Evolutionary conservation across 2,888 invertebrate species (phyloP).

Genomic region (Nymphalis c-album): DNA sequence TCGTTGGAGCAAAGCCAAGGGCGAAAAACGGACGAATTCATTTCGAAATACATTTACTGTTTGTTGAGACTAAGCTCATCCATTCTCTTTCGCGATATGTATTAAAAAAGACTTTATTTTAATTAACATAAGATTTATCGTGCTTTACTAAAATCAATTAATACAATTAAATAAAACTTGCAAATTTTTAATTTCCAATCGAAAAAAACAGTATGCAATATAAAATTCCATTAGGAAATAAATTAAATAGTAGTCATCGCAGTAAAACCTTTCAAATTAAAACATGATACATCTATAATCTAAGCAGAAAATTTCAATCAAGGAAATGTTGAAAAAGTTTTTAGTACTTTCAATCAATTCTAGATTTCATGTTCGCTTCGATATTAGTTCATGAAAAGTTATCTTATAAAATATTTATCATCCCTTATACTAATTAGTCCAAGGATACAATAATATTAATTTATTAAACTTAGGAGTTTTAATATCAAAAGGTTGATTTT

Average conservation of each 20-base stretch:
- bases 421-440: too few relatives aligned
- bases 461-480: too few relatives aligned
- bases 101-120: too few relatives aligned
- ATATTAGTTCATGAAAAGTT: too few relatives aligned
- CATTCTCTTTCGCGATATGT: neutral
- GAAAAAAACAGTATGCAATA: neutral
- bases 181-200: neutral
- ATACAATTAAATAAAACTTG: too few relatives aligned
- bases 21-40: constrained; percentile 29
- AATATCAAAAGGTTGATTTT: too few relatives aligned
- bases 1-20: constrained; percentile 41
- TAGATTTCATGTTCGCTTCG: neutral
- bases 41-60: constrained; percentile 29
- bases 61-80: constrained; percentile 10
- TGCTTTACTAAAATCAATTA: too few relatives aligned
- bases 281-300: neutral
- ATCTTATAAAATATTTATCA: too few relatives aligned
- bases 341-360: constrained; percentile 19
- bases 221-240: neutral
- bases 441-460: too few relatives aligned
- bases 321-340: constrained; percentile 23
- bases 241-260: constrained; percentile 3
- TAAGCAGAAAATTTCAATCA: constrained; percentile 23
- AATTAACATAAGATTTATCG: too few relatives aligned
- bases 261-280: constrained; percentile 8